Evolutionary conservation across 2,113 vertebrate species (phyloP).

Genomic region (Sinocyclocheilus anshuiensis): DNA sequence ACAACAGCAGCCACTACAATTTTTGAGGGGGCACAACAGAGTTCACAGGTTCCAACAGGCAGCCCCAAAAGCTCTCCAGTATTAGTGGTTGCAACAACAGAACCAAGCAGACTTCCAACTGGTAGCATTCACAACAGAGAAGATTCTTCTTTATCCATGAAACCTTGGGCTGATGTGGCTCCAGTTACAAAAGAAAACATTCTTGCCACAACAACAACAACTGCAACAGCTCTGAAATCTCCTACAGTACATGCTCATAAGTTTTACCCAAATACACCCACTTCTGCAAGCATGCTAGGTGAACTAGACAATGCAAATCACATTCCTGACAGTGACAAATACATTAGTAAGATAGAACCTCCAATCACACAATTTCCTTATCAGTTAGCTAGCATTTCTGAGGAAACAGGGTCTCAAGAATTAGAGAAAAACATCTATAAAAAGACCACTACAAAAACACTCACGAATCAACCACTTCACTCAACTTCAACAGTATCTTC

Average conservation of each 20-base stretch:
- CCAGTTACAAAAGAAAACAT: constrained; percentile 24
- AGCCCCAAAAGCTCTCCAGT: constrained; percentile 40
- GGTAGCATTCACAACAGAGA: constrained; percentile 53
- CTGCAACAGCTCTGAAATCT: constrained; percentile 27
- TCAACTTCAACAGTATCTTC: constrained; percentile 37
- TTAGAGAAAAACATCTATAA: constrained; percentile 28
- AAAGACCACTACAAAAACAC: neutral
- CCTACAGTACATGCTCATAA: constrained; percentile 46
- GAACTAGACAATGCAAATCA: constrained; percentile 63
- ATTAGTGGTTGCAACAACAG: constrained; percentile 48
- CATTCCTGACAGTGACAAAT: constrained; percentile 65
- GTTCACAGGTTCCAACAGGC: constrained; percentile 44
- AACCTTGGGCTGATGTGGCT: constrained; percentile 59
- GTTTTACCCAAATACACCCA: neutral
- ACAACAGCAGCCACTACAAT: neutral
- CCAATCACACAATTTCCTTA: constrained; percentile 38
- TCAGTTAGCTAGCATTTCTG: constrained; percentile 13
- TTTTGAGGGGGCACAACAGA: constrained; percentile 35
- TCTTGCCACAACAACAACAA: neutral
- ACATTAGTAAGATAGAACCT: constrained; percentile 59
- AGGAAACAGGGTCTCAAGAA: constrained; percentile 43
- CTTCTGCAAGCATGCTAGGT: constrained; percentile 45
- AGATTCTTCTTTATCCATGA: constrained; percentile 61
- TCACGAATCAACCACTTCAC: constrained; percentile 31
- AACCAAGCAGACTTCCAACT: constrained; percentile 47